Evolutionary conservation across 2,113 vertebrate species (phyloP), one percentile per base, ranked within the genome.

Genomic region (Dicaeum eximium): DNA sequence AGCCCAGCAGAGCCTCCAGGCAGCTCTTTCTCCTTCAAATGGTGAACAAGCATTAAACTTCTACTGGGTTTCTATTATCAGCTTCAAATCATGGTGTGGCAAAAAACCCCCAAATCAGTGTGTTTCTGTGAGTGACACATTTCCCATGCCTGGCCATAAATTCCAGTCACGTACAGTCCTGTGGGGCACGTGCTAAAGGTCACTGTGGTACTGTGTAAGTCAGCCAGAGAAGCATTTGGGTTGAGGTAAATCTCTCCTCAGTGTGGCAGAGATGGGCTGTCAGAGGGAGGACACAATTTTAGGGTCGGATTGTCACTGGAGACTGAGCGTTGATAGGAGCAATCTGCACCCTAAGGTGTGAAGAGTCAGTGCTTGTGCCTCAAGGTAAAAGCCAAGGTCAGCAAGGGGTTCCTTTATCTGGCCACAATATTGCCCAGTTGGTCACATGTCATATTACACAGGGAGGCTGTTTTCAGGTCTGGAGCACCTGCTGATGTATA

Each of bases 151-250:
- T 47, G 61, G 70, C 86, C 74, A 66, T 97, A 97, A 97, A 97
- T 97, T 96, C 95, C 12, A 66, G 48, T 96, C 93, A 65, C 28
- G 71, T n/a, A 2, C 1, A 0, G 19, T 82, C 95, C 91, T 42
- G 3, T 50, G 91, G 92, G 95, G 71, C 53, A 51, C 47, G 62
- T 24, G 61, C 78, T 93, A 51, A 97, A 98, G 98, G 97, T 97
- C 97, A 96, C 56, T 64, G 90, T 90, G 84, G 77, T 80, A 69
- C 88, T 86, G 83, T 95, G 69, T 98, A 95, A 97, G 95, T 96
- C 97, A 97, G 73, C 67, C 80, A 64, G 75, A 92, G 93, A 70
- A 84, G 79, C 50, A 65, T 48, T 70, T 86, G 42, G 93, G 80
- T 71, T 82, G 90, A 93, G 42, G 73, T 87, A 90, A 93, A 78